Evolutionary conservation across 2,113 vertebrate species (phyloP), one percentile per base, ranked within the genome.

Genomic region (Pelmatolapia mariae): DNA sequence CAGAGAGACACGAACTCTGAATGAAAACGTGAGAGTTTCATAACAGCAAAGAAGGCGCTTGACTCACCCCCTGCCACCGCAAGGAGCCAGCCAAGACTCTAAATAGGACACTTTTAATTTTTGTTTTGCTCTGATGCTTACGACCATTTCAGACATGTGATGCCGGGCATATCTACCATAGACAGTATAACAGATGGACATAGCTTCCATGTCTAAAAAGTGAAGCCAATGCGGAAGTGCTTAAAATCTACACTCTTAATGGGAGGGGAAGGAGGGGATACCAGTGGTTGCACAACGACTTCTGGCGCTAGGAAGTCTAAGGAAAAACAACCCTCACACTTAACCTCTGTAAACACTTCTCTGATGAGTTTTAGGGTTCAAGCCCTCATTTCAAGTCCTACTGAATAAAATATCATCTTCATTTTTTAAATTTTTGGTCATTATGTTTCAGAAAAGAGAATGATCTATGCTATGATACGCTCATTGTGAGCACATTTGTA

Each of bases 331-430:
- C 40, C 68, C 24, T 29, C 43, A 47, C 22, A 76, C 71, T 76
- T 29, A 47, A 76, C 40, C 40, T 47, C 71, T 73, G 38, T 73
- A 73, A 29, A 73, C 22, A 73, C 15, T 45, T 73, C 22, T 29
- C 40, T 29, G 40, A 45, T 73, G 8, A 16, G 38, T 18, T 73
- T 73, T 16, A 45, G 13, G 12, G 38, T 15, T 24, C 8, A 71
- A 24, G 8, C 38, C n/a, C 38, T 71, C 12, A 26, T 71, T 71
- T 43, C 12, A 24, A 43, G 7, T 43, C 8, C 38, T 71, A 3
- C 38, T 3, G 0, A 71, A 71, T 71, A 71, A 71, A 43, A 22
- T 43, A 10, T 71, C 1, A 4, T 43, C 12, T 71, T 16, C 12
- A 10, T 71, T 71, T 71, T 71, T 16, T 0, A 0, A 4, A 45